Conservation (phyloP, 2,888 invertebrate genomes). For the Tricholauxania praeusta region DNA sequence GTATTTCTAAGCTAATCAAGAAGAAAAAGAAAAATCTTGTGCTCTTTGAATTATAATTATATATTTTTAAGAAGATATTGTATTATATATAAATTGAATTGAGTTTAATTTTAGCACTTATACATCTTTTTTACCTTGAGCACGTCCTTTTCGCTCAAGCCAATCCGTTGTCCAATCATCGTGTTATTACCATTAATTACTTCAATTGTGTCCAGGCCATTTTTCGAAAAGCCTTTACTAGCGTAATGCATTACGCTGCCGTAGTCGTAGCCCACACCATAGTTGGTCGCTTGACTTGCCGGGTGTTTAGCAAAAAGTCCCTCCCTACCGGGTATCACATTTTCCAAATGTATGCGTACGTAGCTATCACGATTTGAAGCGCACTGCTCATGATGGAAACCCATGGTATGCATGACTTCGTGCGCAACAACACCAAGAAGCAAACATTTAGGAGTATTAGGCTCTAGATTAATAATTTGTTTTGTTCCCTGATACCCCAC, state of each 20-base stretch:
- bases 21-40: no score
- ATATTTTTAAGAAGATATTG: no score
- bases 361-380: conserved; percentile 78
- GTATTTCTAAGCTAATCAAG: no score
- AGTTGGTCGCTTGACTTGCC: conserved; percentile 71
- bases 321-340: conserved; percentile 71
- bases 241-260: conserved; percentile 85
- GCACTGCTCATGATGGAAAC: conserved; percentile 85
- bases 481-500: conserved; percentile 74
- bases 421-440: conserved; percentile 74
- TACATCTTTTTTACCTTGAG: conserved; percentile 21
- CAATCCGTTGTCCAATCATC: conserved; percentile 50
- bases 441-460: conserved; percentile 56
- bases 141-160: conserved; percentile 47
- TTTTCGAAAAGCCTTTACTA: conserved; percentile 77
- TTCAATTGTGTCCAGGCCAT: conserved; percentile 76
- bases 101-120: background rate
- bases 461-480: conserved; percentile 55
- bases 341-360: conserved; percentile 70
- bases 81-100: no score
- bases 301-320: conserved; percentile 78
- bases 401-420: conserved; percentile 81
- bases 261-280: conserved; percentile 79
- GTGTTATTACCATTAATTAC: conserved; percentile 61
- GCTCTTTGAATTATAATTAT: no score